Percentiles rank a stretch among this genome's conserved stretches.
Conservation (phyloP, 2,797 vertebrate genomes). For the Melanotaenia trifasciata region DNA sequence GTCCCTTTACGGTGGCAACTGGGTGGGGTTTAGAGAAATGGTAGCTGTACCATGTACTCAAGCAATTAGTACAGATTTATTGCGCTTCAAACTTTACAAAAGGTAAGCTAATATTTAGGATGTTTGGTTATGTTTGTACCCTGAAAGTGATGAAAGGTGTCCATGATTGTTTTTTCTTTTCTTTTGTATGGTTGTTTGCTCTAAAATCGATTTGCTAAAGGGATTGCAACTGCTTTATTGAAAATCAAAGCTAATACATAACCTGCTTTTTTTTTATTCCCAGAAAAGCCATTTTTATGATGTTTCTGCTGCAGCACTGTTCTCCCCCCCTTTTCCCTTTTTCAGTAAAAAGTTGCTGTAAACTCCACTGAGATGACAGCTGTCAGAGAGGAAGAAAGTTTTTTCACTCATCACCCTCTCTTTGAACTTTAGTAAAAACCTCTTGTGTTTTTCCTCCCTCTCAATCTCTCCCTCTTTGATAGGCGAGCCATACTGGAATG, state of each 20-base stretch:
- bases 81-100: slow-evolving; percentile 10
- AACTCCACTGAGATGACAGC: slow-evolving; percentile 44
- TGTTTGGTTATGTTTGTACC: slow-evolving; percentile 13
- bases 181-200: slow-evolving; percentile 13
- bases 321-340: slow-evolving; percentile 2
- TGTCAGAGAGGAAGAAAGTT: slow-evolving; percentile 45
- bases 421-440: slow-evolving; percentile 24
- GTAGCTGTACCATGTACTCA: not conserved
- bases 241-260: slow-evolving; percentile 26
- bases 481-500: slow-evolving; percentile 98
- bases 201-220: slow-evolving; percentile 22
- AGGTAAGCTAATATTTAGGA: slow-evolving; percentile 9
- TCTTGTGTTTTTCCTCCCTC: slow-evolving; percentile 32
- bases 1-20: not conserved
- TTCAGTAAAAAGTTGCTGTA: slow-evolving; percentile 36
- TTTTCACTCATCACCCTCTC: slow-evolving; percentile 34
- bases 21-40: slow-evolving; percentile 6
- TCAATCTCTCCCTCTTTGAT: slow-evolving; percentile 45
- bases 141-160: slow-evolving; percentile 13
- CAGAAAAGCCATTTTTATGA: slow-evolving; percentile 39
- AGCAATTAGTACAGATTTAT: slow-evolving; percentile 18
- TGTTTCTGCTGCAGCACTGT: slow-evolving; percentile 54
- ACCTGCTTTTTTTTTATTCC: slow-evolving; percentile 23
- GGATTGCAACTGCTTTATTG: slow-evolving; percentile 24
- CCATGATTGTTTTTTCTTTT: slow-evolving; percentile 12